Conservation (phyloP, 2,888 invertebrate species). For the Drosophila aldrichi region DNA sequence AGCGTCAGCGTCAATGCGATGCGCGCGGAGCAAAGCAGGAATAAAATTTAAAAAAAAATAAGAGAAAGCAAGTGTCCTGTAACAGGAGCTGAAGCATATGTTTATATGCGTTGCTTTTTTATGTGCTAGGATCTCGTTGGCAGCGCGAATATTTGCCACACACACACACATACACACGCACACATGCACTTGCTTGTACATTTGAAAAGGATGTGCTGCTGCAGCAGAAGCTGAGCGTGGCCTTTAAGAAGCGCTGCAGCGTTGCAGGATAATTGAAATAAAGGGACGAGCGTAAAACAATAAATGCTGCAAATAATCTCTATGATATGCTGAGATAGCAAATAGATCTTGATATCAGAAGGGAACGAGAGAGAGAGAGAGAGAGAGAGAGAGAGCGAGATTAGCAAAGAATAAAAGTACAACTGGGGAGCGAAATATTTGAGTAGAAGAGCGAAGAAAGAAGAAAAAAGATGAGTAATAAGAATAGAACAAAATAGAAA, state of each 20-base stretch:
- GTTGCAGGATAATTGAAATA: slow-evolving; percentile 46
- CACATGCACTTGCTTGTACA: slow-evolving; percentile 26
- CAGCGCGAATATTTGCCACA: slow-evolving; percentile 38
- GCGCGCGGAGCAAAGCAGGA: slow-evolving; percentile 22
- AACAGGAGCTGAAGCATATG: slow-evolving; percentile 59
- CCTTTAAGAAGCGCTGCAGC: slow-evolving; percentile 23
- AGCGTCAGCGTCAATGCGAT: slow-evolving; percentile 37
- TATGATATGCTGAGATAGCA: neutral
- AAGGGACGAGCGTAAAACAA: slow-evolving; percentile 11
- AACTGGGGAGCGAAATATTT: neutral
- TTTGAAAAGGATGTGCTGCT: slow-evolving; percentile 39
- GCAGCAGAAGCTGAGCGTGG: slow-evolving; percentile 32
- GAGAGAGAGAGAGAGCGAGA: neutral
- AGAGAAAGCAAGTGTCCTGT: slow-evolving; percentile 46
- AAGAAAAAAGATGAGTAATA: no score
- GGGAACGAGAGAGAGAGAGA: neutral
- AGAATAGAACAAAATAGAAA: no score
- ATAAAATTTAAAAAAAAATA: slow-evolving; percentile 6
- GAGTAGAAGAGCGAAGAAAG: neutral
- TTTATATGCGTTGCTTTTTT: slow-evolving; percentile 65
- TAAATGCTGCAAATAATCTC: neutral
- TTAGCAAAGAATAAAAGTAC: neutral
- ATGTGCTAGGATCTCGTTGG: slow-evolving; percentile 59
- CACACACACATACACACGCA: neutral
- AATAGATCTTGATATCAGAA: neutral